Percentiles rank a stretch among this genome's conserved stretches.
Evolutionary conservation across 2,113 vertebrate genomes (phyloP).

Genomic region (Azemiops feae): DNA sequence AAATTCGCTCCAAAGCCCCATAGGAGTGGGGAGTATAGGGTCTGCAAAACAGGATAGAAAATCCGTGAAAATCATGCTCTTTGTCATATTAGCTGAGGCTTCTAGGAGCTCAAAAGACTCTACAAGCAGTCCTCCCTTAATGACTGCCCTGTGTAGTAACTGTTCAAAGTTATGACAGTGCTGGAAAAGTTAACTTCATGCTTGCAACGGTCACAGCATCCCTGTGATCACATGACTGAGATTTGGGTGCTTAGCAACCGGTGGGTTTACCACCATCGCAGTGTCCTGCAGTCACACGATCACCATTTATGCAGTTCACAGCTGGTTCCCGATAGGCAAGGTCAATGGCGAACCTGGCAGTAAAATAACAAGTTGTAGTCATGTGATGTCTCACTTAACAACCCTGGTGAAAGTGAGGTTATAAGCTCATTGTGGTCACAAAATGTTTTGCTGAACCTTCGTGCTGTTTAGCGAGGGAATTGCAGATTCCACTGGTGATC

Average conservation of each 20-base stretch:
- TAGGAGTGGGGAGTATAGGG: not conserved
- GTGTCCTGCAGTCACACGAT: not conserved
- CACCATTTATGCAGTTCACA: not conserved
- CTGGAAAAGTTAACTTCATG: not conserved
- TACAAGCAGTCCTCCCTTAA: not conserved
- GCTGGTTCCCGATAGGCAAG: not conserved
- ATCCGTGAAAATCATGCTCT: not conserved
- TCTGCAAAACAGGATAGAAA: not conserved
- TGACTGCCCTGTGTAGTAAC: not conserved
- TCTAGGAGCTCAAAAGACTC: not conserved
- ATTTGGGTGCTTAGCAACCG: not conserved
- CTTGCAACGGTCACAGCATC: not conserved
- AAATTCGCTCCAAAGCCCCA: not conserved
- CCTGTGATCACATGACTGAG: not conserved
- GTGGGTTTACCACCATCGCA: not conserved
- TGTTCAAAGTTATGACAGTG: not conserved
- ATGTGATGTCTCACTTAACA: not conserved
- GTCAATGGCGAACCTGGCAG: not conserved
- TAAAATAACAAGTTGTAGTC: not conserved
- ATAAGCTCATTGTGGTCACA: not conserved
- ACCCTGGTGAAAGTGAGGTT: not conserved
- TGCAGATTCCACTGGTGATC: not conserved
- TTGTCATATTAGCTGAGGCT: not conserved
- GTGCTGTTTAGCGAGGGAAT: not conserved
- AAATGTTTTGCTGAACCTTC: not conserved